Evolutionary conservation across 2,888 invertebrate species (phyloP).

Genomic region (Pseudanteris insignis): DNA sequence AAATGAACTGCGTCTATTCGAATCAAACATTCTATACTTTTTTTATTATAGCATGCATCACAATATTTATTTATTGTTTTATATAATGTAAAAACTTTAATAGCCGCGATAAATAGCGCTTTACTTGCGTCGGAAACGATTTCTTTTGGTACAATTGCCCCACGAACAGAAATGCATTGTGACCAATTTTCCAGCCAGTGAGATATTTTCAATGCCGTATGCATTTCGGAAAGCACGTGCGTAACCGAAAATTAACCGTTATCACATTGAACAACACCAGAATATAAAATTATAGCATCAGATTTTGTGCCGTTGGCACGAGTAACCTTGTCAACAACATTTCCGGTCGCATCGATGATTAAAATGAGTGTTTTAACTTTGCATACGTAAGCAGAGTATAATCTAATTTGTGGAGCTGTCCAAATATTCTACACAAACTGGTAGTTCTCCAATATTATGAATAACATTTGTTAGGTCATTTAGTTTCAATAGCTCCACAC

Average conservation of each 20-base stretch:
- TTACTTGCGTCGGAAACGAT: slow-evolving; percentile 8
- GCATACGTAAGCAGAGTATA: no score
- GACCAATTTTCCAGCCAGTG: slow-evolving; percentile 16
- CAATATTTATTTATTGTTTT: slow-evolving; percentile 17
- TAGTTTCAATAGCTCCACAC: slow-evolving; percentile 4
- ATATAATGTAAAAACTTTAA: slow-evolving; percentile 14
- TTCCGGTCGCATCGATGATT: slow-evolving; percentile 8
- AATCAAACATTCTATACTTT: slow-evolving; percentile 8
- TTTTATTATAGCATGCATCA: slow-evolving; percentile 3
- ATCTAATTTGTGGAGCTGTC: slow-evolving; percentile 3
- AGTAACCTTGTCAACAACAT: background rate
- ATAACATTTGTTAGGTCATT: slow-evolving; percentile 12
- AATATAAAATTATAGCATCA: slow-evolving; percentile 9
- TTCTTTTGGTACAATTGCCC: slow-evolving; percentile 5
- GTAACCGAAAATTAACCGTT: slow-evolving; percentile 13
- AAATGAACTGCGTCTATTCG: slow-evolving; percentile 22
- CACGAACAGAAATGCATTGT: no score
- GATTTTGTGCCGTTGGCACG: slow-evolving; percentile 3
- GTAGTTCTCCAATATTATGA: slow-evolving; percentile 2
- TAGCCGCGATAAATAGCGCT: slow-evolving; percentile 11
- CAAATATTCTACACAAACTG: slow-evolving; percentile 10
- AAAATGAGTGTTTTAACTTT: no score
- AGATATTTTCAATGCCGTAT: slow-evolving; percentile 6
- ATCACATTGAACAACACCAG: slow-evolving; percentile 3
- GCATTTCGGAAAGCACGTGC: slow-evolving; percentile 8